Evolutionary conservation across 2,888 invertebrate genomes (phyloP).

Genomic region (Eupithecia vulgata): DNA sequence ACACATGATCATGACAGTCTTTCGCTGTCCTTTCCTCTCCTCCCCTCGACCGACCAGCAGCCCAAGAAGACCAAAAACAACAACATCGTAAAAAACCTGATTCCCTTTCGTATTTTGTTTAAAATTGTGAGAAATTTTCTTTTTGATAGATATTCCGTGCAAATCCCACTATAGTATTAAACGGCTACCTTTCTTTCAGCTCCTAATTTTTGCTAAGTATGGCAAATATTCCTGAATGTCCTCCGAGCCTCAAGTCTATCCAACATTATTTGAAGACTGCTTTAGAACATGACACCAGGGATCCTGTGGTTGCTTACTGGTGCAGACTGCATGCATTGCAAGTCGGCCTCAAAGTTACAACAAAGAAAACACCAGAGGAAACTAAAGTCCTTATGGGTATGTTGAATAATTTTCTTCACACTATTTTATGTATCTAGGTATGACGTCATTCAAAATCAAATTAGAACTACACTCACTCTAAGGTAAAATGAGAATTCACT

Average conservation of each 20-base stretch:
- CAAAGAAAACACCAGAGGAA: conserved; percentile 92
- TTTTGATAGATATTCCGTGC: background rate
- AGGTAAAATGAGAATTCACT: background rate
- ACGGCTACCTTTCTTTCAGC: background rate
- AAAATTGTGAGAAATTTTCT: background rate
- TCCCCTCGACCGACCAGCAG: background rate
- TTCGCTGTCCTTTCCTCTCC: background rate
- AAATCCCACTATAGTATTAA: background rate
- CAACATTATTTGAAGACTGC: conserved; percentile 97
- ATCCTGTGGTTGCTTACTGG: conserved; percentile 97
- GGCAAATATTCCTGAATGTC: conserved; percentile 86
- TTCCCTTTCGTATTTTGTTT: background rate
- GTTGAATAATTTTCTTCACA: conserved; percentile 11
- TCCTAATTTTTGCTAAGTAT: conserved; percentile 48
- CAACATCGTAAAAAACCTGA: background rate
- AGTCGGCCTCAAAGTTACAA: conserved; percentile 90
- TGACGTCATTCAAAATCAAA: conserved; percentile 14
- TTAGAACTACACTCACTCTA: background rate
- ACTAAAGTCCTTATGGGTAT: conserved; percentile 89
- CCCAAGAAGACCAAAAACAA: background rate
- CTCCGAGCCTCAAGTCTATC: conserved; percentile 91
- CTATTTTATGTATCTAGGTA: background rate
- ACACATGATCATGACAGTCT: background rate
- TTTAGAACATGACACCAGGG: conserved; percentile 94
- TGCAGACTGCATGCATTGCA: conserved; percentile 96